Base-by-base conservation (phyloP, 2,113 vertebrate species). In the Emberiza fucata region DNA sequence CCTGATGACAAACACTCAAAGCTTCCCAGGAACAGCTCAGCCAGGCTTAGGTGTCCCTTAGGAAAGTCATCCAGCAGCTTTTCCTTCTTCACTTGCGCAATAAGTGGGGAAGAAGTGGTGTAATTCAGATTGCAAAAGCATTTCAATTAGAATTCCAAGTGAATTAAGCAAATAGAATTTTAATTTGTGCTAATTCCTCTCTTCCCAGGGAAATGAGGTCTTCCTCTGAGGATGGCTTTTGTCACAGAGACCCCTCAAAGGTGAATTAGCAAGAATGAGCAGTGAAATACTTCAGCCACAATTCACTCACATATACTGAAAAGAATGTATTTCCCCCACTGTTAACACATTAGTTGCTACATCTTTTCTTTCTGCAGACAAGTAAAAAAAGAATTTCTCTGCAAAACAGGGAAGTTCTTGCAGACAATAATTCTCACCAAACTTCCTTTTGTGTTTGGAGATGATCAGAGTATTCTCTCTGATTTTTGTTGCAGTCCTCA, bases 91-190 rank as follows among this genome's bases (percentile, higher is more conserved):
- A 78, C 68, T 84, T 94, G 8, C 0, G 0, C 57, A 88, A 87
- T 11, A 61, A 83, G 63, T 5, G 40, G 84, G 68, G 37, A 90
- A 64, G 51, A 72, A 94, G 87, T 71, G 90, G 31, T 42, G 50
- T 22, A 51, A 90, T 84, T 95, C 60, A 75, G 90, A 97, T 93
- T 96, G 82, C 92, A 84, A 92, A 95, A 96, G 28, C 33, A 22
- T 84, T 92, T 78, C 45, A 42, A 42, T 66, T 83, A 53, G 24
- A 60, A 92, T 86, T 82, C 65, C 68, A 54, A 73, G 47, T 4
- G 60, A 83, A 63, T 86, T 88, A 83, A 44, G 68, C 42, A 83
- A 66, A 90, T 51, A 93, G 76, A 54, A 51, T 63, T 93, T 81
- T 83, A 64, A 83, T 90, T 90, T 48, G 60, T n/a, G 28, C 40